These are phyloP conservation scores for Alauda arvensis DNA, from an alignment of 2,797 vertebrate species.

Conservation along the genomic window DNA sequence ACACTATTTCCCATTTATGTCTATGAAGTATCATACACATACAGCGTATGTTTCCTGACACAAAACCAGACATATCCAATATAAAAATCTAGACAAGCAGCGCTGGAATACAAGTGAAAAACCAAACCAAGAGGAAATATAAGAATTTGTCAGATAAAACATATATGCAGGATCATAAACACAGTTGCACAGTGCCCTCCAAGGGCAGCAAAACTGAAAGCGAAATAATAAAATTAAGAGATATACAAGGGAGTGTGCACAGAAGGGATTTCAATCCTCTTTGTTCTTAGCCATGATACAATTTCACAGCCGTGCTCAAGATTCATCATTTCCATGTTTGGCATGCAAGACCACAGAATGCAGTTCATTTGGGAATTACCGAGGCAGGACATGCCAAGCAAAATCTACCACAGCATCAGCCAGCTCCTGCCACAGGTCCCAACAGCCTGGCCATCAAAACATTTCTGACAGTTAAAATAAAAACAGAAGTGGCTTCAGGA, in stretches of 20 bases:
- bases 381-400: not conserved
- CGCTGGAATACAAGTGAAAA: not conserved
- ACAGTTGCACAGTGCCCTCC: constrained; percentile 32
- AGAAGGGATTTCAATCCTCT: constrained; percentile 33
- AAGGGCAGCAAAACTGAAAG: constrained; percentile 38
- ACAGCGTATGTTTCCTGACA: not conserved
- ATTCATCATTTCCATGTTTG: constrained; percentile 23
- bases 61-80: not conserved
- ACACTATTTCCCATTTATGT: not conserved
- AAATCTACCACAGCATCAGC: not conserved
- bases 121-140: not conserved
- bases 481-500: not conserved
- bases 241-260: not conserved
- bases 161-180: not conserved
- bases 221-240: constrained; percentile 50
- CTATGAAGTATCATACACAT: not conserved
- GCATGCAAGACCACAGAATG: constrained; percentile 37
- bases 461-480: not conserved
- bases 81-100: not conserved
- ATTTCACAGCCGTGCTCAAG: constrained; percentile 36
- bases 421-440: not conserved
- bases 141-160: constrained; percentile 14
- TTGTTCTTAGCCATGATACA: constrained; percentile 38
- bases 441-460: not conserved
- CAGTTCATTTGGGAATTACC: constrained; percentile 24